phyloP scores from a whole-genome alignment of 2,113 vertebrate species.

The Martes martes region DNA sequence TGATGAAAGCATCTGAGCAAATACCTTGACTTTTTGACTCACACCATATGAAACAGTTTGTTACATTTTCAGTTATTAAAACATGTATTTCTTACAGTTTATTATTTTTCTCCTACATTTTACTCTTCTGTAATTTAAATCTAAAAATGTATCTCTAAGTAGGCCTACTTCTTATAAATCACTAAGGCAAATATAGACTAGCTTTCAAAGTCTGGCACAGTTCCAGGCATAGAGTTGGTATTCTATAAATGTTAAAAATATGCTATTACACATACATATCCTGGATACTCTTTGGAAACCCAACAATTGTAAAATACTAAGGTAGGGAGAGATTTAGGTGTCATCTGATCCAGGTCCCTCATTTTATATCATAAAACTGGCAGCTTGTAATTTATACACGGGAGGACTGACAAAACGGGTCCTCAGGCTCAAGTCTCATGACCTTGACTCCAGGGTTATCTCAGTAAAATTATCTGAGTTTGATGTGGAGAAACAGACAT shows the following conservation, averaged over 20 bases:
- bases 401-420: background rate
- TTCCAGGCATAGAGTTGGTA: background rate
- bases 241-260: background rate
- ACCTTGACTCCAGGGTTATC: background rate
- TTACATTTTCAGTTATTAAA: conserved; percentile 3
- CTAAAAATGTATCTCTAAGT: background rate
- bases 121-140: background rate
- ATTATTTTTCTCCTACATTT: background rate
- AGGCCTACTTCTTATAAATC: background rate
- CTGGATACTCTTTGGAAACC: background rate
- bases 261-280: background rate
- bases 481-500: background rate
- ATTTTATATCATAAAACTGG: background rate
- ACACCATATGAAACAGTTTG: background rate
- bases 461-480: background rate
- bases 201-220: background rate
- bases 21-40: conserved; percentile 14
- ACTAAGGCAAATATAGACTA: background rate
- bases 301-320: background rate
- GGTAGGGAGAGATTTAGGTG: background rate
- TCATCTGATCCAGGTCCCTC: background rate
- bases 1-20: background rate
- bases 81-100: background rate
- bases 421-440: background rate
- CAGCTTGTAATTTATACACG: background rate